These are phyloP conservation scores for Agrochola lychnidis DNA, from an alignment of 2,888 invertebrate genomes.

Conservation along the genomic window DNA sequence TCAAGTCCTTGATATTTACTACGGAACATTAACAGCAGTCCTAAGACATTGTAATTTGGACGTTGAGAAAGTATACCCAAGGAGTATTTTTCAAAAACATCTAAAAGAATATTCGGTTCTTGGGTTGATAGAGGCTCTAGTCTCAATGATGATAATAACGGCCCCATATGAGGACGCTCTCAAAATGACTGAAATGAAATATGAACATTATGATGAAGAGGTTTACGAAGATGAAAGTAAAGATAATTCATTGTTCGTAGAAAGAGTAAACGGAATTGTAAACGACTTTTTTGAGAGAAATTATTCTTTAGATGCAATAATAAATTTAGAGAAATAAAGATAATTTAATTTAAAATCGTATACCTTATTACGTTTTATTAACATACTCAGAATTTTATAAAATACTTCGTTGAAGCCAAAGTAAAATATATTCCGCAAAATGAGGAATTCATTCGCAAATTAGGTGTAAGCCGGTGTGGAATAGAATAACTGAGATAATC, in stretches of 20 bases:
- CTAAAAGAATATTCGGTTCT: conserved; percentile 79
- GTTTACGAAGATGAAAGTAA: conserved; percentile 69
- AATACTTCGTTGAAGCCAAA: background rate
- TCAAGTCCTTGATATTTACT: conserved; percentile 77
- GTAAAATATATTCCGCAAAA: conserved; percentile 24
- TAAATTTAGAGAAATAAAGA: conserved; percentile 66
- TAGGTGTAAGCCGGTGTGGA: conserved; percentile 31
- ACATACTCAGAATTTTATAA: background rate
- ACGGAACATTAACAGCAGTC: conserved; percentile 79
- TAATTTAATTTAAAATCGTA: background rate
- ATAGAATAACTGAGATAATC: conserved; percentile 47
- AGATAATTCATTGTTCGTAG: conserved; percentile 72
- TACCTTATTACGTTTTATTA: conserved; percentile 6
- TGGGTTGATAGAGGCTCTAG: conserved; percentile 82
- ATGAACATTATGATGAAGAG: conserved; percentile 71
- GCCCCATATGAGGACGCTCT: conserved; percentile 79
- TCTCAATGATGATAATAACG: conserved; percentile 86
- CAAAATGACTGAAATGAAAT: conserved; percentile 81
- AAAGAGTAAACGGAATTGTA: conserved; percentile 82
- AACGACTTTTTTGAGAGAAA: conserved; percentile 79
- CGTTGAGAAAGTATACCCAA: conserved; percentile 77
- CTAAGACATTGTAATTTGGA: conserved; percentile 79
- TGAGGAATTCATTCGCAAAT: conserved; percentile 38
- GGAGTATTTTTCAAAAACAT: conserved; percentile 75
- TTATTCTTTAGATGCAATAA: conserved; percentile 75